Evolutionary conservation across 2,113 vertebrate species (phyloP).

Genomic region (Picathartes gymnocephalus): DNA sequence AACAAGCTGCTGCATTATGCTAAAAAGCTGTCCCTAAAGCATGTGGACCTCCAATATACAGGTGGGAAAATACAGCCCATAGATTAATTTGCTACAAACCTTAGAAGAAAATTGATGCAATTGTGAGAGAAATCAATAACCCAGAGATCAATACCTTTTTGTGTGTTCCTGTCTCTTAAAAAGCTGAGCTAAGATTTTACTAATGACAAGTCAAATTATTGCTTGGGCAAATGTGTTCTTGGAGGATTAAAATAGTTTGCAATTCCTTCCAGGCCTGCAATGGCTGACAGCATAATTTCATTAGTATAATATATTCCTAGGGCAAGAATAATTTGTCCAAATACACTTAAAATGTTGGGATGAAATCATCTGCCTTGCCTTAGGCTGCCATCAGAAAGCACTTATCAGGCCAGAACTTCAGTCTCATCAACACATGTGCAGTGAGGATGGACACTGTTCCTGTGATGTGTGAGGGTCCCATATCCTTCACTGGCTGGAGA

Average conservation of each 20-base stretch:
- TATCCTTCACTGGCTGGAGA: not conserved
- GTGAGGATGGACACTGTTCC: accelerated
- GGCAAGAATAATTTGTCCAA: not conserved
- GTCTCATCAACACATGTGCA: not conserved
- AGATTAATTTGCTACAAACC: not conserved
- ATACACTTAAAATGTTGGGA: not conserved
- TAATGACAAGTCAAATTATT: not conserved
- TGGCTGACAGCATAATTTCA: not conserved
- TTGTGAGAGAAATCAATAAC: not conserved
- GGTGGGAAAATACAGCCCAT: not conserved
- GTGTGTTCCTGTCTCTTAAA: constrained; percentile 9
- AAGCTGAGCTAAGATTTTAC: constrained; percentile 16
- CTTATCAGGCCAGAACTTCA: not conserved
- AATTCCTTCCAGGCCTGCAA: constrained; percentile 3
- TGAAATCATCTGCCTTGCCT: not conserved
- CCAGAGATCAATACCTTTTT: not conserved
- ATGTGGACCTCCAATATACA: not conserved
- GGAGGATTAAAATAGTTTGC: constrained; percentile 16
- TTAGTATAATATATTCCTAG: not conserved
- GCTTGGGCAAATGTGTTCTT: not conserved
- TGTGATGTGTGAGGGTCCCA: accelerated
- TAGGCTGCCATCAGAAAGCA: not conserved
- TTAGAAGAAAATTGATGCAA: not conserved
- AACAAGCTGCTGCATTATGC: not conserved
- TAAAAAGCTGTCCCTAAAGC: not conserved